Percentiles rank a stretch among this genome's conserved stretches.
Conservation (phyloP, 2,113 vertebrate genomes). For the Tapirus terrestris region DNA sequence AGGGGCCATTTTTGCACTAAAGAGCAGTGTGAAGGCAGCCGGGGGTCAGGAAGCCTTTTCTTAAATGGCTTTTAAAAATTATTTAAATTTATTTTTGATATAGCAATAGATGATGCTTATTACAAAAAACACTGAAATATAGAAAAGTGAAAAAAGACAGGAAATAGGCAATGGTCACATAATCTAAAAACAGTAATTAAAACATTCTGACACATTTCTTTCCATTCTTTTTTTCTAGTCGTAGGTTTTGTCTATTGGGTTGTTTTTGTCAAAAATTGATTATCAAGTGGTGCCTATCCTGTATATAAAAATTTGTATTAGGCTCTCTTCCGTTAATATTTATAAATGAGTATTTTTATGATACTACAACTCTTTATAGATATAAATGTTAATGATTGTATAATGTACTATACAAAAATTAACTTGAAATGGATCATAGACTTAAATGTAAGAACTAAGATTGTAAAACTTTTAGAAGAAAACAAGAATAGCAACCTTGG, state of each 20-base stretch:
- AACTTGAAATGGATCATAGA: conserved; percentile 2
- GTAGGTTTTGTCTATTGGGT: not conserved
- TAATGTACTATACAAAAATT: not conserved
- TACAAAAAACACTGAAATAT: not conserved
- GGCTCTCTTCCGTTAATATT: not conserved
- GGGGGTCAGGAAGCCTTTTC: not conserved
- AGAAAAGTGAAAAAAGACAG: not conserved
- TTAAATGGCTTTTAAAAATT: not conserved
- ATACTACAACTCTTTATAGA: not conserved
- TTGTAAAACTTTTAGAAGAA: conserved; percentile 1
- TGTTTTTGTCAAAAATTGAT: not conserved
- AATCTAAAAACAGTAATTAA: conserved; percentile 7
- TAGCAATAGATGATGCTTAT: not conserved
- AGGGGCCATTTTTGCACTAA: not conserved
- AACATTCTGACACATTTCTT: not conserved
- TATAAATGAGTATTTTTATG: conserved; percentile 17
- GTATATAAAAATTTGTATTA: not conserved
- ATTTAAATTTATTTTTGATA: not conserved
- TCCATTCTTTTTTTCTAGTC: not conserved
- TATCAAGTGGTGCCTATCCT: not conserved
- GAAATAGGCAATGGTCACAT: not conserved
- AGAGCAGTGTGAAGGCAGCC: not conserved
- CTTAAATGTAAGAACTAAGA: conserved; percentile 3
- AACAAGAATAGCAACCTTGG: not conserved
- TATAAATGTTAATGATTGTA: not conserved